These are phyloP conservation scores for Rutpela maculata DNA, from an alignment of 2,888 invertebrate species.

Conservation along the genomic window DNA sequence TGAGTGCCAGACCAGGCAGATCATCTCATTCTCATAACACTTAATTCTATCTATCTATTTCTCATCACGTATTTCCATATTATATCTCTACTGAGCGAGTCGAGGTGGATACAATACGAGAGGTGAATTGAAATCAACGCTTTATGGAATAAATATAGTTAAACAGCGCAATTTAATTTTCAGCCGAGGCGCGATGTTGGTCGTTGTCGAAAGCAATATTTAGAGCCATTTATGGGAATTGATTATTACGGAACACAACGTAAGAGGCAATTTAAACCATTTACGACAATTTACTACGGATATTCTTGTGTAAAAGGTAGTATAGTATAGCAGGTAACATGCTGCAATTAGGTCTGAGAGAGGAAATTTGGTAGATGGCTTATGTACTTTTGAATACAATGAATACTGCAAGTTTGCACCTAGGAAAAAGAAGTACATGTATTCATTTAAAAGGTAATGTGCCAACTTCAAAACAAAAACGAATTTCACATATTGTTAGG, in stretches of 20 bases:
- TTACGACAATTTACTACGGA: not conserved
- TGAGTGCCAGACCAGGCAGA: conserved; percentile 5
- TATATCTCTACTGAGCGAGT: not conserved
- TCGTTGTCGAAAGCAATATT: not conserved
- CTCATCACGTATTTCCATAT: conserved; percentile 8
- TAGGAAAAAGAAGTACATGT: no score
- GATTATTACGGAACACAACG: not conserved
- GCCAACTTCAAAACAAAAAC: no score
- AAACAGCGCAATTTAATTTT: conserved; percentile 29
- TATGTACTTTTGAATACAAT: no score
- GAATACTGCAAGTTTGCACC: no score
- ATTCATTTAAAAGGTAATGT: no score
- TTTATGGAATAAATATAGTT: conserved; percentile 28
- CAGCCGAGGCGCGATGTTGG: not conserved
- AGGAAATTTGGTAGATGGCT: no score
- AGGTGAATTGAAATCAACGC: conserved; percentile 28
- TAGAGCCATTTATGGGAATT: not conserved
- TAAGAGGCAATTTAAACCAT: not conserved
- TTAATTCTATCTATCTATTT: not conserved
- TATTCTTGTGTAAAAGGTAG: no score
- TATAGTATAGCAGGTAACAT: no score
- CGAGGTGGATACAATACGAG: conserved; percentile 3
- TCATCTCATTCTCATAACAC: conserved; percentile 1
- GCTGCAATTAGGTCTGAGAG: no score
- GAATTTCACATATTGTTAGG: no score